A percentile compares a stretch with the other conserved stretches of the same genome.
phyloP scores from a whole-genome alignment of 1,140 invertebrate genomes.

The Mylabris phalerata region DNA sequence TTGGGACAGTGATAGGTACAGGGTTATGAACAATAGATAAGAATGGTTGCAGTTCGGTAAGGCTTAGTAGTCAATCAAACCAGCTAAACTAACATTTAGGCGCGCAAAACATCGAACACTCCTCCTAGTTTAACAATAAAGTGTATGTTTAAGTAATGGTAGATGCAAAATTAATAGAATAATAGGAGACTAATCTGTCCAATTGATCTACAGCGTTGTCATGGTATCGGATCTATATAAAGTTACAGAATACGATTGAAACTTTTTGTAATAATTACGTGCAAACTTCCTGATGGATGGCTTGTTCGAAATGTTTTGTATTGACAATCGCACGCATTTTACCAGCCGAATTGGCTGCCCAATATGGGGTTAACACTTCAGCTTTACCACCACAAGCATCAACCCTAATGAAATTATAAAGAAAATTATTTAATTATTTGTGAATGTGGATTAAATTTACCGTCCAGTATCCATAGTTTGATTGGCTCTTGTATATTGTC shows the following conservation, averaged over 20 bases:
- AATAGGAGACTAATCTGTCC: too few relatives aligned
- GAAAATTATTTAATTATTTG: conserved; percentile 1
- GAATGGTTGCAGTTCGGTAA: too few relatives aligned
- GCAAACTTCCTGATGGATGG: conserved; percentile 91
- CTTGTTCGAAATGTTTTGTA: conserved; percentile 90
- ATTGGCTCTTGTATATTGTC: conserved; percentile 49
- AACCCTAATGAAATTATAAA: conserved; percentile 49
- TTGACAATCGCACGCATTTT: conserved; percentile 88
- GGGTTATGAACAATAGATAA: too few relatives aligned
- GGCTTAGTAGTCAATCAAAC: too few relatives aligned
- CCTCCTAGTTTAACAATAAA: too few relatives aligned
- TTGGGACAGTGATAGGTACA: too few relatives aligned
- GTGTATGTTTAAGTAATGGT: too few relatives aligned
- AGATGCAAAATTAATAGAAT: too few relatives aligned
- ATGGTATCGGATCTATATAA: too few relatives aligned
- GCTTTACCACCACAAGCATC: conserved; percentile 87
- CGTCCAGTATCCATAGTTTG: conserved; percentile 53
- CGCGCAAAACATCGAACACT: too few relatives aligned
- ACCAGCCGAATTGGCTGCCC: conserved; percentile 86
- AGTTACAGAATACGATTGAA: neutral
- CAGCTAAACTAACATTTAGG: too few relatives aligned
- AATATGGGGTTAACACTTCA: conserved; percentile 90
- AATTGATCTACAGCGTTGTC: too few relatives aligned
- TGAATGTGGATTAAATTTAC: conserved; percentile 34
- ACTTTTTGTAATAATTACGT: conserved; percentile 53